Conservation (phyloP, 2,113 vertebrate genomes). For the Elephantulus edwardii region DNA sequence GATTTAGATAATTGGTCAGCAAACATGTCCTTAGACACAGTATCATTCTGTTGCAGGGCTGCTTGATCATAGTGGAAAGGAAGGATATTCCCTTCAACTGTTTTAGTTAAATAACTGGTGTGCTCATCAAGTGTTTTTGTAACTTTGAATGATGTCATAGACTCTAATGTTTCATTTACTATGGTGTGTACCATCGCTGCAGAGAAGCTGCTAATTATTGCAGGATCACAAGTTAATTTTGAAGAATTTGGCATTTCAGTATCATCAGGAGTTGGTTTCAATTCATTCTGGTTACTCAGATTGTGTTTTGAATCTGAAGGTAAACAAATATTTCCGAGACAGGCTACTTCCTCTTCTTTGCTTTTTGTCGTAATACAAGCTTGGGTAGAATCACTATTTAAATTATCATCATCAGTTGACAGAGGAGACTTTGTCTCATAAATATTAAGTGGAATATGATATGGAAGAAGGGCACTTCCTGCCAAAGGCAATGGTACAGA, state of each 20-base stretch:
- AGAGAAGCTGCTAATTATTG: constrained; percentile 85
- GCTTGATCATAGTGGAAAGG: constrained; percentile 22
- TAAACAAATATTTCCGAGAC: constrained; percentile 83
- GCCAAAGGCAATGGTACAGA: constrained; percentile 94
- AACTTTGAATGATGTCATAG: constrained; percentile 86
- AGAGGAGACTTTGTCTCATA: constrained; percentile 74
- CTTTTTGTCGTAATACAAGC: constrained; percentile 65
- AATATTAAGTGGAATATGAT: constrained; percentile 81
- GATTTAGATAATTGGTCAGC: constrained; percentile 80
- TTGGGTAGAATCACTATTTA: constrained; percentile 70
- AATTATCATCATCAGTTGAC: constrained; percentile 72
- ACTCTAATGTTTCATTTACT: constrained; percentile 92
- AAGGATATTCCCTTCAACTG: constrained; percentile 72
- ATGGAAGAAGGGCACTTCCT: constrained; percentile 89
- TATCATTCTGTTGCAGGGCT: constrained; percentile 61
- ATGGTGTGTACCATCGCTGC: constrained; percentile 92
- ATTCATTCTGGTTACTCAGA: constrained; percentile 59
- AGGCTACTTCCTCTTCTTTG: constrained; percentile 78
- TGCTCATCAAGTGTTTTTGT: constrained; percentile 87
- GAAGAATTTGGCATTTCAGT: constrained; percentile 42
- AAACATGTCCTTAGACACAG: constrained; percentile 74
- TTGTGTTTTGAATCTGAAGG: constrained; percentile 76
- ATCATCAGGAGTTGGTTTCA: constrained; percentile 53
- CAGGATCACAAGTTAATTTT: constrained; percentile 54
- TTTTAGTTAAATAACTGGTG: constrained; percentile 85